Evolutionary conservation across 2,888 invertebrate species (phyloP), one percentile per base, ranked within the genome.

Genomic region (Sarcophaga subvicina): DNA sequence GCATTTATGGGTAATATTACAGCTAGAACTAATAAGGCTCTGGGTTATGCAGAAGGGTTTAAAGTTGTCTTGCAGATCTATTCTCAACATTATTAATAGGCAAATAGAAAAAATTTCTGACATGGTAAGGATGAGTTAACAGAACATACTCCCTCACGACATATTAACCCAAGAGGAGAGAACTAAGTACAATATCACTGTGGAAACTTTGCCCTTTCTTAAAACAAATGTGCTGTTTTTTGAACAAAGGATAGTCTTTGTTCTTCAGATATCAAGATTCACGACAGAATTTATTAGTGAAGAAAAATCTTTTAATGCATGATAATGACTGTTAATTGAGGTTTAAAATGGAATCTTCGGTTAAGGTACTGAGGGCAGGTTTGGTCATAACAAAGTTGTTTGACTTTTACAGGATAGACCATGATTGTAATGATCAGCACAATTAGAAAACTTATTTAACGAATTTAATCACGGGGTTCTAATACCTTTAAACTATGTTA

Each of bases 211-310:
- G n/a, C 62, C 72, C 62, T 72, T 60, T 25, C 60, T 72, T 47
- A 63, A 75, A 66, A 64, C 75, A 49, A 75, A 22, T 49, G 64
- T 54, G 27, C 54, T 66, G 59, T 66, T 76, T 76, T 76, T 66
- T 76, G 66, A 76, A 76, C 54, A 76, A 20, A 76, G 54, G 27
- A 49, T 64, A 75, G 54, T 75, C 64, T 66, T 76, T n/a, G 66
- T 76, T 27, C 66, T 66, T 54, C 66, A 54, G 22, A 49, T 64
- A 64, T 64, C 64, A n/a, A 75, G 64, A 49, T 64, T 64, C 64
- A 49, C 75, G 64, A 75, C 47, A 64, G 64, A 75, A 22, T 22
- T 22, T 22, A 73, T 12, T 62, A 20, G 62, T 73, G n/a, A 73
- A 73, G 20, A 72, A 73, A 45, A 62, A 73, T 20, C 75, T 64